phyloP scores from a whole-genome alignment of 2,113 vertebrate species.

The Gymnobelideus leadbeateri region DNA sequence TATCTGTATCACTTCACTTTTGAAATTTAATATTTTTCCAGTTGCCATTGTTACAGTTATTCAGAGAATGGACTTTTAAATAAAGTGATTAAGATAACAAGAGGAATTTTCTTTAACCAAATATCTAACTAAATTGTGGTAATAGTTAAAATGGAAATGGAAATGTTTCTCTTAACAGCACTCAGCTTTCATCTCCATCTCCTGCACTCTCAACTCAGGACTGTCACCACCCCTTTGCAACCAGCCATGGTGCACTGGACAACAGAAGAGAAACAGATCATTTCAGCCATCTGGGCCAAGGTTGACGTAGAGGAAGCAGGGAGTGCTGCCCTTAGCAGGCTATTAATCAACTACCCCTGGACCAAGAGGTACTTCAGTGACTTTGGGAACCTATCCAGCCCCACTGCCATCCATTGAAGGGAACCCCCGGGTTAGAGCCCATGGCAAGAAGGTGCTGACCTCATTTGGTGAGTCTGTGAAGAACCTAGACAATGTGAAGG shows the following conservation, averaged over 20 bases:
- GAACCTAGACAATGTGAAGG: constrained; percentile 85
- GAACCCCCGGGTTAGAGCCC: constrained; percentile 72
- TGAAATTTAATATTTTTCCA: neutral
- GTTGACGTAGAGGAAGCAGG: constrained; percentile 70
- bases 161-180: neutral
- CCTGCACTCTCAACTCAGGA: neutral
- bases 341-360: constrained; percentile 80
- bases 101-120: neutral
- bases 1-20: neutral
- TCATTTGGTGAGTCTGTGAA: constrained; percentile 84
- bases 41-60: neutral
- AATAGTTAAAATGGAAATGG: neutral
- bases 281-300: constrained; percentile 76
- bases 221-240: neutral
- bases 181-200: neutral
- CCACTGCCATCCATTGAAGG: constrained; percentile 28
- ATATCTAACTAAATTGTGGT: neutral
- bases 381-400: constrained; percentile 51
- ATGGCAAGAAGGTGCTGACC: constrained; percentile 80
- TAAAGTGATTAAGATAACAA: neutral
- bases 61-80: neutral
- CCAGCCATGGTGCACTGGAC: constrained; percentile 82
- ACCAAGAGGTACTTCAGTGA: constrained; percentile 83
- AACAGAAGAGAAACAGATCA: constrained; percentile 77
- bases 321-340: constrained; percentile 79